Evolutionary conservation across 2,797 vertebrate species (phyloP).

Genomic region (Leptodactylus fallax): DNA sequence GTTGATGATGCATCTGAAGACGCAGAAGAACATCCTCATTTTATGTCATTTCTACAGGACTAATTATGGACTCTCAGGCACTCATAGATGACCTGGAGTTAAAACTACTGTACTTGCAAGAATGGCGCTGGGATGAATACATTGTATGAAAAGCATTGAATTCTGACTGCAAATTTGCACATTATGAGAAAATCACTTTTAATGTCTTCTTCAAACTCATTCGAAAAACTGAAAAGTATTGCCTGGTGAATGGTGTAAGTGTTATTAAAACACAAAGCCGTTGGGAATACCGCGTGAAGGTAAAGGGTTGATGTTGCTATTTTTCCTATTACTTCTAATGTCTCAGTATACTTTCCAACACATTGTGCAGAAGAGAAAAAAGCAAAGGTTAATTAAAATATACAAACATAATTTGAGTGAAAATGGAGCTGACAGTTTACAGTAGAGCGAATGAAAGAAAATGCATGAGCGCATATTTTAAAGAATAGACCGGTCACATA

Average conservation of each 20-base stretch:
- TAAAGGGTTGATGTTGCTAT: not conserved
- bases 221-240: conserved; percentile 15
- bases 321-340: not conserved
- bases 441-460: not conserved
- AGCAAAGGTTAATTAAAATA: conserved; percentile 32
- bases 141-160: conserved; percentile 10
- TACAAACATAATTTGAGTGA: conserved; percentile 23
- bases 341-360: not conserved
- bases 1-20: conserved; percentile 58
- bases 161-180: conserved; percentile 32
- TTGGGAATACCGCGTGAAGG: not conserved
- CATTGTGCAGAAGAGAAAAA: not conserved
- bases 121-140: not conserved
- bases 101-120: conserved; percentile 30
- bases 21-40: conserved; percentile 33
- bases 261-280: conserved; percentile 9
- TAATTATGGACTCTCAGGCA: conserved; percentile 36
- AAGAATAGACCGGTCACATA: not conserved
- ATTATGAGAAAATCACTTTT: conserved; percentile 20
- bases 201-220: conserved; percentile 27
- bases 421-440: conserved; percentile 6
- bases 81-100: conserved; percentile 19
- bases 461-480: conserved; percentile 17
- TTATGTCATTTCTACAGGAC: conserved; percentile 37
- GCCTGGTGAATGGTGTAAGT: conserved; percentile 6